Base-by-base conservation (phyloP, 2,797 vertebrate genomes). In the Alosa sapidissima region DNA sequence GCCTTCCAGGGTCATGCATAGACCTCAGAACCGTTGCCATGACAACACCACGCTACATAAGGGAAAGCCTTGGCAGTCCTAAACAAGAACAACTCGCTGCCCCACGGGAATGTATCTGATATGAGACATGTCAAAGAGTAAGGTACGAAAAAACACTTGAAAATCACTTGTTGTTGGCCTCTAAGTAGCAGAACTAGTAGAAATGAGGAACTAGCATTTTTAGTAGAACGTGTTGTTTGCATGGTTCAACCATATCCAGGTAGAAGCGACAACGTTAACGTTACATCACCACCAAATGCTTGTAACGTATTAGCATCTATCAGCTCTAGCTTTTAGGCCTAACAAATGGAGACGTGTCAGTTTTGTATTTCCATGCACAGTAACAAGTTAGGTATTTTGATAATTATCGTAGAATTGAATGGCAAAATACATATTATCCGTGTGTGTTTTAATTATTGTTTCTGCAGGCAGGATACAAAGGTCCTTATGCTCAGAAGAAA, bases 111-210 rank as follows among this genome's bases (percentile, higher is more conserved):
- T 75, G 68, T 72, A 68, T 72, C 36, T 75, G 14, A 75, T 14
- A 13, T 75, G 68, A 75, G n/a, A 21, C 5, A 94, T 95, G 94
- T 93, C 92, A 11, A 95, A 93, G 83, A 88, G 85, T 85, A 91
- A 91, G 90, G 90, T 91, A 89, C 84, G 87, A 21, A 16, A 68
- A 6, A 41, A 41, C 0, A 36, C 24, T 33, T 68, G 1, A 0
- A 33, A 72, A 16, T 36, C 28, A 33, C 2, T 13, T 72, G 65
- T 11, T 33, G 0, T 13, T 33, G 28, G 3, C 65, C 24, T 72
- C 24, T 36, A 72, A 11, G 3, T 62, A n/a, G 8, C 24, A 1
- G n/a, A 24, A 41, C 41, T 4, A 41, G 41, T 41, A 41, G 41
- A 41, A 41, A 41, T 41, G 0, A n/a, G n/a, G 28, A 24, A 24